Base-by-base conservation (phyloP, 2,113 vertebrate species). In the Heptranchias perlo region DNA sequence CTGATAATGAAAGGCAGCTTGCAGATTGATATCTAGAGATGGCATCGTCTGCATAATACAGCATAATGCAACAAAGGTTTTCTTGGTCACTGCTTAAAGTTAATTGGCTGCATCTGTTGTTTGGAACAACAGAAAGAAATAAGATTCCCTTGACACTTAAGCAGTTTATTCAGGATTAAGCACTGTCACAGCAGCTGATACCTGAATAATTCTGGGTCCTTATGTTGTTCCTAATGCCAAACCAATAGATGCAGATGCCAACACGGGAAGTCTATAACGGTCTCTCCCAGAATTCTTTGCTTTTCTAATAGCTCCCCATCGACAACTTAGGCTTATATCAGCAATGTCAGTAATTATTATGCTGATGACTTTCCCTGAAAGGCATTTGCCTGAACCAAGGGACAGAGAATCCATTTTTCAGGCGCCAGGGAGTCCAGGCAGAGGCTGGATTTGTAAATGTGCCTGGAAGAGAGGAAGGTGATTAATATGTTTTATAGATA, bases 101-200 rank as follows among this genome's bases (percentile, higher is more conserved):
- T 98, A 99, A 99, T 98, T 99, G 98, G 98, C 98, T 98, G 98
- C 98, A 99, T 98, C 98, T 98, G 98, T 97, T 98, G 98, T 98
- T 98, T 98, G 98, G 97, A 98, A 98, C 97, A 97, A 97, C 96
- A 96, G 96, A 97, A 97, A 96, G 96, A 96, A 97, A 97, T 97
- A 97, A 96, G 96, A 97, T 97, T 97, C 97, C 97, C 96, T 96
- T 96, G 97, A 97, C 97, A 97, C 97, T 97, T 97, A 97, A 97
- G 97, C 97, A 97, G 96, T 97, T 98, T 97, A 97, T 98, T 98
- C 97, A 97, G 98, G 97, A 98, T 98, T 97, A 97, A 97, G 97
- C 97, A 97, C 97, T 97, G 97, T 97, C 97, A 97, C 0, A n/a
- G 96, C 96, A 97, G 97, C 97, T 97, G 96, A 97, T 97, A 97